phyloP scores from a whole-genome alignment of 2,113 vertebrate species.

The Indri indri region DNA sequence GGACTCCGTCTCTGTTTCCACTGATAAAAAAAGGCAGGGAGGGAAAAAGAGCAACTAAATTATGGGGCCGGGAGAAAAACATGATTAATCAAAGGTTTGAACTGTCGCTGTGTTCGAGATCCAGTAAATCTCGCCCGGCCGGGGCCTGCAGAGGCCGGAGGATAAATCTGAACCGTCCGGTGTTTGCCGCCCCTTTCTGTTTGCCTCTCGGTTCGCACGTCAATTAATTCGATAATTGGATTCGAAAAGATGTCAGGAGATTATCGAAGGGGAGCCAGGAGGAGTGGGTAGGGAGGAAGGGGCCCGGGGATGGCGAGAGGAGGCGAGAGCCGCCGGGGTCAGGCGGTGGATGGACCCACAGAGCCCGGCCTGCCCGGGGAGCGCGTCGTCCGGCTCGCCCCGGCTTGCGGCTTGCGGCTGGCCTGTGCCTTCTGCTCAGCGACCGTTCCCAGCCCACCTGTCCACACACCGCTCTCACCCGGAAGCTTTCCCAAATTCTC shows the following conservation, averaged over 20 bases:
- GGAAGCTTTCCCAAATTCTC: not conserved
- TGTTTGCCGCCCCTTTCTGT: slow-evolving; percentile 65
- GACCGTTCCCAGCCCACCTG: not conserved
- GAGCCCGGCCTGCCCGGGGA: not conserved
- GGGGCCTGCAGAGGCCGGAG: slow-evolving; percentile 59
- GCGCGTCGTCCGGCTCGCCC: not conserved
- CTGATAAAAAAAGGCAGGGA: slow-evolving; percentile 78
- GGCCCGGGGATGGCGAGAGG: not conserved
- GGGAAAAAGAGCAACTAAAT: slow-evolving; percentile 78
- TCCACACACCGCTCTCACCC: not conserved
- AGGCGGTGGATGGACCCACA: not conserved
- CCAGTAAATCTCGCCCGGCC: slow-evolving; percentile 80
- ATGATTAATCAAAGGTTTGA: slow-evolving; percentile 84
- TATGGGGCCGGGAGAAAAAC: slow-evolving; percentile 78
- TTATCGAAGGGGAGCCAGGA: slow-evolving; percentile 34
- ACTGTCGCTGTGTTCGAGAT: slow-evolving; percentile 74
- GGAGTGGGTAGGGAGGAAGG: not conserved
- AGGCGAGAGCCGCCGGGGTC: not conserved
- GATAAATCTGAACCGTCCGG: slow-evolving; percentile 76
- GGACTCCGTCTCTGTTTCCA: slow-evolving; percentile 76
- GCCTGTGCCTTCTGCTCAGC: not conserved
- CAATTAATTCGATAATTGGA: slow-evolving; percentile 84
- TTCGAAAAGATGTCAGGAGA: slow-evolving; percentile 80
- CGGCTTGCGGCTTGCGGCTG: not conserved
- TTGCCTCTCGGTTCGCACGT: slow-evolving; percentile 71